These are phyloP conservation scores for Ameiurus melas DNA, from an alignment of 2,113 vertebrate species.

Conservation along the genomic window DNA sequence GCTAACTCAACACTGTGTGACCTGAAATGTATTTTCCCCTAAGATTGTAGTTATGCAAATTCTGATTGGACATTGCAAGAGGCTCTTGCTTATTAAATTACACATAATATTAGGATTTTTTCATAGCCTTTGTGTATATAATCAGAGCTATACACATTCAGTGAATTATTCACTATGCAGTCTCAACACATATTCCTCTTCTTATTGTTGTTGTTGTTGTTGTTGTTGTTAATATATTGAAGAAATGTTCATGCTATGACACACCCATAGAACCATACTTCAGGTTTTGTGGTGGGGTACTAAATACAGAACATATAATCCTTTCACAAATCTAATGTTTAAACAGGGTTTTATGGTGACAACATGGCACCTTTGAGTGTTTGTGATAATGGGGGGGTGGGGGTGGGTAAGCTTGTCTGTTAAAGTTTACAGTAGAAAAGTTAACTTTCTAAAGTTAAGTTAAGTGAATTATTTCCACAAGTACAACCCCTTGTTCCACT, in stretches of 20 bases:
- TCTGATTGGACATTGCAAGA: not conserved
- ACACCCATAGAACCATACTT: too few species aligned
- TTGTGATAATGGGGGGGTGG: too few species aligned
- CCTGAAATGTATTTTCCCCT: constrained; percentile 13
- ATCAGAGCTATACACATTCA: not conserved
- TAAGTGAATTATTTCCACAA: not conserved
- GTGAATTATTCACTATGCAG: not conserved
- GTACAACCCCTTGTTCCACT: not conserved
- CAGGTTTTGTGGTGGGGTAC: too few species aligned
- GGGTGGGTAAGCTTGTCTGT: too few species aligned
- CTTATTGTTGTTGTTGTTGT: not conserved
- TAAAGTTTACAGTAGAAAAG: not conserved
- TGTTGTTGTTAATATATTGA: not conserved
- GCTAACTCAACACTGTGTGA: constrained; percentile 41
- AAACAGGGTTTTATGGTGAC: too few species aligned
- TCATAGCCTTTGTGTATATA: not conserved
- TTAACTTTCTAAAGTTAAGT: not conserved
- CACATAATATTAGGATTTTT: not conserved
- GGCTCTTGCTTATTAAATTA: not conserved
- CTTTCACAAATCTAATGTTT: too few species aligned
- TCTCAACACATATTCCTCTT: not conserved
- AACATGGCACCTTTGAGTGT: too few species aligned
- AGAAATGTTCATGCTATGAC: not conserved
- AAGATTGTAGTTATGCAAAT: not conserved
- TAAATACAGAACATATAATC: too few species aligned